Evolutionary conservation across 2,888 invertebrate species (phyloP).

Genomic region (Chrysolina americana): DNA sequence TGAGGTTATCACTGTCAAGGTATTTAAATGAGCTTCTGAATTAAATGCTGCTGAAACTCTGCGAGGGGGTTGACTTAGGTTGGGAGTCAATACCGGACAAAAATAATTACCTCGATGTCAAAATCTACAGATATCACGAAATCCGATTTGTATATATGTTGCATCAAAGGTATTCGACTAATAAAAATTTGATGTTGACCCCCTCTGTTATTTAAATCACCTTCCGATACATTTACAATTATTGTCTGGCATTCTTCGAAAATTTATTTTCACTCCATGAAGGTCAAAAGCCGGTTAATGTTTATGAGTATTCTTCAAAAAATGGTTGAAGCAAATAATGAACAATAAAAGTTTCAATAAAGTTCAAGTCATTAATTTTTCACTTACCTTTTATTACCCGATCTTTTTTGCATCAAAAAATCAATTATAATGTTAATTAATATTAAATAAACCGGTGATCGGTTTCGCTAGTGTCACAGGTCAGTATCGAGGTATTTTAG

Average conservation of each 20-base stretch:
- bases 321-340: slow-evolving; percentile 13
- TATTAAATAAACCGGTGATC: slow-evolving; percentile 15
- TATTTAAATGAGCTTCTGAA: no score
- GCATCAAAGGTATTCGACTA: no score
- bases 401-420: slow-evolving; percentile 12
- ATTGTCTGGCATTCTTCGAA: neutral
- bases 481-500: neutral
- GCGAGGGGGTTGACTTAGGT: no score
- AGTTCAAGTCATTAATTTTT: slow-evolving; percentile 14
- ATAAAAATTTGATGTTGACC: no score
- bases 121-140: no score
- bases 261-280: neutral
- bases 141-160: no score
- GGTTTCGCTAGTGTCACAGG: neutral
- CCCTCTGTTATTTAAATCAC: neutral
- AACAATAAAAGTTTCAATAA: slow-evolving; percentile 15
- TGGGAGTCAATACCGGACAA: no score
- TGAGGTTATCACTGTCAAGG: no score
- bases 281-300: slow-evolving; percentile 7
- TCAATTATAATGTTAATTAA: slow-evolving; percentile 20
- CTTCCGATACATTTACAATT: neutral
- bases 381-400: slow-evolving; percentile 17
- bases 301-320: slow-evolving; percentile 8
- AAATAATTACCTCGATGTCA: no score
- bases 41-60: no score